Percentiles rank a stretch among this genome's conserved stretches.
Conservation (phyloP, 2,888 invertebrate species). For the Eugnorisma glareosa region DNA sequence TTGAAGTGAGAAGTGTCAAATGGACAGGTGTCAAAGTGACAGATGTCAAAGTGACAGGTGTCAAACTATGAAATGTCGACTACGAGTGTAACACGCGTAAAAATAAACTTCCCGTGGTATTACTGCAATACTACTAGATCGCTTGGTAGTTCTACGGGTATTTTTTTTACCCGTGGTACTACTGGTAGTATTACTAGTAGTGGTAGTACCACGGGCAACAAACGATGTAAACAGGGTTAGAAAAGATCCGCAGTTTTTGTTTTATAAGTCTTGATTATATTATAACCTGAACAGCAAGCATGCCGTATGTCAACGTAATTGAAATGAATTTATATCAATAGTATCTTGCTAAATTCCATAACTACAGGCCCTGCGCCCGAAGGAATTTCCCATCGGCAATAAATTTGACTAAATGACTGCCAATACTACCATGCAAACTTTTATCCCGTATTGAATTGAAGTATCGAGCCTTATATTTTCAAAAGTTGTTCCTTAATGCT, state of each 20-base stretch:
- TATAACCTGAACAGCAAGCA: background rate
- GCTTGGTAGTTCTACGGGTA: too few species aligned
- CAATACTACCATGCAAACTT: background rate
- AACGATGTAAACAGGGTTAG: background rate
- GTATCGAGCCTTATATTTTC: background rate
- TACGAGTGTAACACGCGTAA: too few species aligned
- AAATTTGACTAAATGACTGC: background rate
- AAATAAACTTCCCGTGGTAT: too few species aligned
- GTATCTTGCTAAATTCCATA: background rate
- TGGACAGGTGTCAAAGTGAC: too few species aligned
- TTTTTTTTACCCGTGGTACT: too few species aligned
- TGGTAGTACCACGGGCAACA: too few species aligned
- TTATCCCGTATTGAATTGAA: background rate
- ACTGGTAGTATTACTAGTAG: too few species aligned
- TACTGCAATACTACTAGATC: too few species aligned
- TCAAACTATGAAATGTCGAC: too few species aligned
- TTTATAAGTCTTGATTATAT: background rate
- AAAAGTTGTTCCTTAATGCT: background rate
- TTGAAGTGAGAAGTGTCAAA: too few species aligned
- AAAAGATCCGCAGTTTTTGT: background rate
- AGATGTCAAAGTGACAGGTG: too few species aligned
- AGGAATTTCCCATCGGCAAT: constrained; percentile 1
- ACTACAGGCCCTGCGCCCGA: background rate
- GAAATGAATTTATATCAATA: background rate
- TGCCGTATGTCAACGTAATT: background rate